A percentile compares a stretch with the other conserved stretches of the same genome.
Evolutionary conservation across 2,888 invertebrate species (phyloP).

Genomic region (Cryptus armator): DNA sequence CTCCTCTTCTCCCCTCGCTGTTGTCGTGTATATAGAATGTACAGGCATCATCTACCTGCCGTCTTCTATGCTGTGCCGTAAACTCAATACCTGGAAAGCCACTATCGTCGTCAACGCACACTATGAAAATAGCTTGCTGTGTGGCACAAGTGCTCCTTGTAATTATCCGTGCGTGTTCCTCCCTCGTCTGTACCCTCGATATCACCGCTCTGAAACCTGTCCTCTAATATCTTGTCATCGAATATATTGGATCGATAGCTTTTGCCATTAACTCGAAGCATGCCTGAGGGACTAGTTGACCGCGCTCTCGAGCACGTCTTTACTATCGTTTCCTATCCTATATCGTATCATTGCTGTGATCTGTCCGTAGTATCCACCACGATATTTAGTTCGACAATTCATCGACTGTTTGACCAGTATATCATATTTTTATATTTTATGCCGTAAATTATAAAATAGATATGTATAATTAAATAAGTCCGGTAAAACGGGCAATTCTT

Average conservation of each 20-base stretch:
- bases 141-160: constrained; percentile 39
- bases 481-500: no score
- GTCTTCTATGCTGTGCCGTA: constrained; percentile 22
- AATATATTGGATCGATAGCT: constrained; percentile 32
- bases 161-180: constrained; percentile 45
- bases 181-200: constrained; percentile 20
- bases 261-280: constrained; percentile 18
- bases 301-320: neutral
- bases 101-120: constrained; percentile 23
- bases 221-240: constrained; percentile 30
- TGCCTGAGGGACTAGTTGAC: constrained; percentile 12
- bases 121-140: constrained; percentile 23
- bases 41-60: constrained; percentile 26
- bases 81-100: constrained; percentile 26
- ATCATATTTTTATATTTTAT: neutral
- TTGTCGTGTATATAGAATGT: neutral
- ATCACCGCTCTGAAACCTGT: constrained; percentile 8
- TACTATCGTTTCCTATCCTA: neutral
- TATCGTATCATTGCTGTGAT: neutral
- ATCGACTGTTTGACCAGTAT: neutral
- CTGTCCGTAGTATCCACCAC: neutral
- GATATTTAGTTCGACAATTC: neutral
- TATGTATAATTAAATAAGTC: no score
- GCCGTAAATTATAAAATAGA: no score
- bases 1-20: neutral